Evolutionary conservation across 2,113 vertebrate genomes (phyloP).

Genomic region (Hippocampus mohnikei): DNA sequence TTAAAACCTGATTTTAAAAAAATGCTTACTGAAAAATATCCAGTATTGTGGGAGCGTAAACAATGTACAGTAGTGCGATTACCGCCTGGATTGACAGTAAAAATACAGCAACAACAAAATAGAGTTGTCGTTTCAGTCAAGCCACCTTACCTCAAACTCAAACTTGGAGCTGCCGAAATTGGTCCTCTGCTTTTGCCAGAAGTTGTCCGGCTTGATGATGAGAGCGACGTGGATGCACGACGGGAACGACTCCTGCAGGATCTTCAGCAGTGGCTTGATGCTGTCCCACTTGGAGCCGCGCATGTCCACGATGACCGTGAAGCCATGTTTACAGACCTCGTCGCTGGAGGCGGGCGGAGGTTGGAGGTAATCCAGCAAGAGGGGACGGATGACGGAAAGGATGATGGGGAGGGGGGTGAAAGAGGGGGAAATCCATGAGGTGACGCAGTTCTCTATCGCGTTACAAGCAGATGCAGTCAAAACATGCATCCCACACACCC

Average conservation of each 20-base stretch:
- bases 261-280: slow-evolving; percentile 98
- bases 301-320: slow-evolving; percentile 99
- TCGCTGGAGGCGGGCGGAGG: slow-evolving; percentile 72
- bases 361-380: slow-evolving; percentile 45
- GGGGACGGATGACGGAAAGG: slow-evolving; percentile 48
- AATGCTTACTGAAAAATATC: no score
- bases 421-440: slow-evolving; percentile 47
- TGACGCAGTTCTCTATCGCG: slow-evolving; percentile 59
- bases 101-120: background rate
- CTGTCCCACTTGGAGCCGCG: slow-evolving; percentile 99
- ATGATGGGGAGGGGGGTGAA: slow-evolving; percentile 32
- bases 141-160: slow-evolving; percentile 90
- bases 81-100: no score
- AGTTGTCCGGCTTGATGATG: slow-evolving; percentile 99
- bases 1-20: no score
- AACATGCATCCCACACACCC: slow-evolving; percentile 27
- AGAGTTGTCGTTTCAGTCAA: background rate
- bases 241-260: slow-evolving; percentile 96
- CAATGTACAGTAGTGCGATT: no score
- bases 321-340: slow-evolving; percentile 97
- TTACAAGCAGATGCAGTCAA: slow-evolving; percentile 48
- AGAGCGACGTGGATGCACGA: slow-evolving; percentile 98
- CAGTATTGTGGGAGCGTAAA: no score
- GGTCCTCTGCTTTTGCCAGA: slow-evolving; percentile 99
- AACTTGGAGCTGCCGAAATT: slow-evolving; percentile 99